Conservation (phyloP, 2,113 vertebrate genomes). For the Coptodon bakossiorum region DNA sequence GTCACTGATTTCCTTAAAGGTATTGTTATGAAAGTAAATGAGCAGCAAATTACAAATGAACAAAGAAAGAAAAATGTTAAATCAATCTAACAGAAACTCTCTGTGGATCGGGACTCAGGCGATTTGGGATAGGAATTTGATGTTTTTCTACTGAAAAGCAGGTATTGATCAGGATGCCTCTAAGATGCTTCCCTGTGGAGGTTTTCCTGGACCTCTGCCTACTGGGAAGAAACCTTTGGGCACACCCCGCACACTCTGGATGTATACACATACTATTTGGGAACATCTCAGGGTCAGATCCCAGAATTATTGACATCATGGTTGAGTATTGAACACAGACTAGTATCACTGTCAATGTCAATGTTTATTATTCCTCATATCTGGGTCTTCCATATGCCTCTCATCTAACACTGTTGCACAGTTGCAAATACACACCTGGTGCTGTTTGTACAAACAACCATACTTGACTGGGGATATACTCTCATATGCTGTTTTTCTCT, state of each 20-base stretch:
- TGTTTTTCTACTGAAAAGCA: background rate
- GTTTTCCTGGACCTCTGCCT: background rate
- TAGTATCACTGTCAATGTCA: background rate
- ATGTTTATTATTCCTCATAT: background rate
- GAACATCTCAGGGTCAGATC: background rate
- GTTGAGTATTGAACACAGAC: background rate
- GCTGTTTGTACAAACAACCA: background rate
- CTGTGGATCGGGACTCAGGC: background rate
- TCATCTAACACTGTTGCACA: background rate
- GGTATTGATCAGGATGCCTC: constrained; percentile 3
- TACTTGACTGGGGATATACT: background rate
- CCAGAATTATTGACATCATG: constrained; percentile 4
- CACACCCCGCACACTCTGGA: background rate
- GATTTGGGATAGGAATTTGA: background rate
- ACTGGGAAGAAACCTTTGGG: background rate
- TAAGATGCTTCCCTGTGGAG: background rate
- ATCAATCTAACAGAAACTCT: background rate
- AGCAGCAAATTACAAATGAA: background rate
- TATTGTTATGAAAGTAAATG: background rate
- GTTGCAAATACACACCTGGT: background rate
- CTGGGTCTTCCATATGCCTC: background rate
- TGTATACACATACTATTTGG: background rate
- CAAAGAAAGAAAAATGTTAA: background rate
- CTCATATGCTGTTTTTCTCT: background rate
- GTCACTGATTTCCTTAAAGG: background rate